Evolutionary conservation across 2,888 invertebrate genomes (phyloP), one percentile per base, ranked within the genome.

Genomic region (Polia nebulosa): DNA sequence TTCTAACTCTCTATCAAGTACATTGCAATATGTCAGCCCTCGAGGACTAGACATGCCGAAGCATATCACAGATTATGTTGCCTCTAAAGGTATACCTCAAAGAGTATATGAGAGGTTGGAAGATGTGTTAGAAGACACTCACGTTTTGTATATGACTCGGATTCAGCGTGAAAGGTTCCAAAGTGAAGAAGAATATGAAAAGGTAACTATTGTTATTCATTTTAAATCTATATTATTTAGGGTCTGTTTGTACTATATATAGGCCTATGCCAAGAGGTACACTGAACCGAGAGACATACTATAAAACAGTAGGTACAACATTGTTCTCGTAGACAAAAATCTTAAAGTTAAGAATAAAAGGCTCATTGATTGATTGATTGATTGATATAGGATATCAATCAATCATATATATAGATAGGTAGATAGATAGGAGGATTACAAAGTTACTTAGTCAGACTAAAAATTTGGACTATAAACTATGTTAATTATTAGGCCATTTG

Each of bases 61-160:
- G 64, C 97, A 98, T 73, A 97, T 99, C 17, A 96, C 96, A 57
- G 96, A 98, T 20, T 98, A 97, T 89, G 97, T 99, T 9, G 94
- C 96, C 1, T 96, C 97, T 0, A 98, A 97, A 86, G 98, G 98
- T 45, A 97, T 99, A 78, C 93, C 96, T 8, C 99, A 99, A 94
- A 96, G 97, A 87, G 96, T 97, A 58, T 97, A 96, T 83, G 92
- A 93, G n/a, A 96, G 95, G 22, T 95, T 99, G 76, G 98, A 99
- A 90, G 97, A 98, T 69, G 99, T 98, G 3, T 94, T 99, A 39
- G 97, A 97, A 0, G 98, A 98, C 74, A 99, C 99, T 0, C 99
- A 99, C 93, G 99, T 99, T 0, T 95, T 99, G 36, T 99, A 99
- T 90, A 99, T 99, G 98, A 99, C 99, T 0, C 97, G 99, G 82